Evolutionary conservation across 2,888 invertebrate species (phyloP), one percentile per base, ranked within the genome.

Genomic region (Cylindroiulus punctatus): DNA sequence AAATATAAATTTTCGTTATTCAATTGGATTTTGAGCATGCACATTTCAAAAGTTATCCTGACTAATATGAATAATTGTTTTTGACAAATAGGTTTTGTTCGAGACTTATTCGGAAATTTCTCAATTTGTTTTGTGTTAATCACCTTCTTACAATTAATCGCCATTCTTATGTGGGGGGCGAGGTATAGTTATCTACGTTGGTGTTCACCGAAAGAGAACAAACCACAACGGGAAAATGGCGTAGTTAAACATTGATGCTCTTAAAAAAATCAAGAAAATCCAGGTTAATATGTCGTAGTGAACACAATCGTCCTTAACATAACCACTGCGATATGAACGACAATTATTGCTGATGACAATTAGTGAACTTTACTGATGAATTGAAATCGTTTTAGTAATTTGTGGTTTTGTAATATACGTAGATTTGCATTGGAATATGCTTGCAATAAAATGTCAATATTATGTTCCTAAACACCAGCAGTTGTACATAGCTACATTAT

Each of bases 31-130:
- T 7, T 36, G n/a, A n/a, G n/a, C n/a, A 47, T 17, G 47, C 12
- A 65, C n/a, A 52, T 52, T 52, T 52, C 8, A 22, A 7, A 17
- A 65, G 57, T 22, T 65, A 22, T 22, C n/a, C n/a, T n/a, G 19
- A 44, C 22, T 22, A 84, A 84, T n/a, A 47, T 40, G 42, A 0
- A 42, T 36, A 8, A 40, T 83, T 83, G 36, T 12, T 42, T 42
- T 12, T 22, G 17, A 32, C 0, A 82, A 82, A 82, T 10, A 83
- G 83, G 83, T 40, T 83, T 83, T 22, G 44, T 83, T 26, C 83
- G 83, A n/a, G 83, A 83, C 19, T 22, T 83, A 10, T 83, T 44
- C 2, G 83, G 83, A 40, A 83, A 83, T 83, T 83, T 83, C 26
- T 83, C 40, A 12, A 36, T 22, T 83, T 83, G 83, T 26, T 83